phyloP scores from a whole-genome alignment of 2,797 vertebrate genomes.

The Enteromius treurensis region DNA sequence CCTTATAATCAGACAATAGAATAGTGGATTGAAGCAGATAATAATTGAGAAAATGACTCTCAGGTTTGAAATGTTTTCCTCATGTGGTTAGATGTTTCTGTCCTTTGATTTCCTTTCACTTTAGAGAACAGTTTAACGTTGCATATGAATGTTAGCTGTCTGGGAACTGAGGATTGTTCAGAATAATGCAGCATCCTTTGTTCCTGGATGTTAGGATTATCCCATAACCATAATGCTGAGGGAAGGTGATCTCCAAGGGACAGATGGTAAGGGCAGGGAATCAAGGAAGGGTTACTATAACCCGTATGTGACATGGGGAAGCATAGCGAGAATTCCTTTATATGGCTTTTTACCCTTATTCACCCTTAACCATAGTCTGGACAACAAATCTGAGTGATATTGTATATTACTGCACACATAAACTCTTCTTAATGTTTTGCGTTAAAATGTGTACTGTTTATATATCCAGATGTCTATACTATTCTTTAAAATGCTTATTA shows the following conservation, averaged over 20 bases:
- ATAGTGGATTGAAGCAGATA: neutral
- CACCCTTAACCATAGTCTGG: neutral
- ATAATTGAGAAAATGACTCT: neutral
- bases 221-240: slow-evolving; percentile 26
- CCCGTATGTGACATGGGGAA: slow-evolving; percentile 40
- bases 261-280: slow-evolving; percentile 50
- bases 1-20: neutral
- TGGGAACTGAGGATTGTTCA: neutral
- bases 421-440: neutral
- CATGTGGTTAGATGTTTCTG: neutral
- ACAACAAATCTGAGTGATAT: neutral
- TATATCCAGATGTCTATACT: neutral
- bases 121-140: neutral
- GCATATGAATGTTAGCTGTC: neutral
- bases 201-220: slow-evolving; percentile 44
- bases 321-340: slow-evolving; percentile 17
- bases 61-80: neutral
- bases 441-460: neutral
- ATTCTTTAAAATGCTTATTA: neutral
- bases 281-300: slow-evolving; percentile 45
- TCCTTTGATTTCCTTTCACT: neutral
- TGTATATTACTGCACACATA: neutral
- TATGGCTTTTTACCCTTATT: slow-evolving; percentile 16
- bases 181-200: slow-evolving; percentile 3
- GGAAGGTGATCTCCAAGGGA: slow-evolving; percentile 4